Conservation (phyloP, 2,113 vertebrate species). For the Helogale parvula region DNA sequence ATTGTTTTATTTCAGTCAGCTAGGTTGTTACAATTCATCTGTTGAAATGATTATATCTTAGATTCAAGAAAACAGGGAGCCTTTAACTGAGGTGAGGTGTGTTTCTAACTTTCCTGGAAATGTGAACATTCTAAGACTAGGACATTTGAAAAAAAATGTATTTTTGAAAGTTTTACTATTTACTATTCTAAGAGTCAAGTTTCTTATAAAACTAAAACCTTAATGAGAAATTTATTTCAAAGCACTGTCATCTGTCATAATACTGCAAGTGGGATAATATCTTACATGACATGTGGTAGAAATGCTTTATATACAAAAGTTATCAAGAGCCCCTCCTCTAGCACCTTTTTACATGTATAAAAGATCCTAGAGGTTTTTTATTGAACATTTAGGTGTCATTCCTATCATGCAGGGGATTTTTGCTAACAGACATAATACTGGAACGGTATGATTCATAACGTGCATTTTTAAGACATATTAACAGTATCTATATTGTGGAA, state of each 20-base stretch:
- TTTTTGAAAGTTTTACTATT: neutral
- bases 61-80: neutral
- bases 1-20: neutral
- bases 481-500: neutral
- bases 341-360: neutral
- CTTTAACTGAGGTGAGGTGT: neutral
- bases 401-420: neutral
- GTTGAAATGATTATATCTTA: neutral
- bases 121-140: neutral
- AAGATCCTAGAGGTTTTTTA: neutral
- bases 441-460: neutral
- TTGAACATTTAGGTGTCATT: neutral
- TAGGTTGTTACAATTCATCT: neutral
- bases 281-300: neutral
- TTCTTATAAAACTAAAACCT: neutral
- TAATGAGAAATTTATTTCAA: neutral
- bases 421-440: neutral
- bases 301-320: neutral
- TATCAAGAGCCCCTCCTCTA: neutral
- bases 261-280: neutral
- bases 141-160: neutral
- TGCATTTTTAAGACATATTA: neutral
- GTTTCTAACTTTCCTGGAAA: neutral
- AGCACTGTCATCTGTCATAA: neutral
- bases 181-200: neutral